Conservation (phyloP, 2,888 invertebrate species). For the Carpatolechia fugitivella region DNA sequence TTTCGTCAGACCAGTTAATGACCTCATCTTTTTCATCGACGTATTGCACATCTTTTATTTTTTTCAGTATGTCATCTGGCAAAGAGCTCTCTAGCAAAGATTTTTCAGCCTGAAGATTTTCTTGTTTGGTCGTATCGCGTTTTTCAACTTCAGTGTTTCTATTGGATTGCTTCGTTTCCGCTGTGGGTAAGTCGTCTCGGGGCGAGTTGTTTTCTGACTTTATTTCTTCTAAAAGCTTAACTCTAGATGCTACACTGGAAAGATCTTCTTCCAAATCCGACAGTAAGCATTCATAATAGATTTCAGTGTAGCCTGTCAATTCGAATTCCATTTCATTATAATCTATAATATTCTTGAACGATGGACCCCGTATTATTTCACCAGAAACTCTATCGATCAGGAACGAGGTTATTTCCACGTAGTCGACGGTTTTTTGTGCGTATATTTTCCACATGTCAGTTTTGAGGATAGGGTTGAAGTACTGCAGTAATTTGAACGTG, state of each 20-base stretch:
- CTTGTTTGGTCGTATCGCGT: constrained; percentile 16
- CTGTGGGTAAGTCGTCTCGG: constrained; percentile 34
- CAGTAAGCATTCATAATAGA: constrained; percentile 60
- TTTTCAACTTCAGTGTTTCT: constrained; percentile 14
- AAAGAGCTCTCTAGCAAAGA: constrained; percentile 34
- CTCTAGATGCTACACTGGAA: constrained; percentile 58
- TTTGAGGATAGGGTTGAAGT: constrained; percentile 62
- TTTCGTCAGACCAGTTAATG: constrained; percentile 52
- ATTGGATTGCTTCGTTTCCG: background rate
- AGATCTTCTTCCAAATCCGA: constrained; percentile 56
- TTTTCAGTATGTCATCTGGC: constrained; percentile 44
- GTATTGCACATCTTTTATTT: constrained; percentile 51
- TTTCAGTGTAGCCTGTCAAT: constrained; percentile 60
- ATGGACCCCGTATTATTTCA: constrained; percentile 60
- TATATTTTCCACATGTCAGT: constrained; percentile 62
- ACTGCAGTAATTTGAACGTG: constrained; percentile 63
- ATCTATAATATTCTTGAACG: constrained; percentile 66
- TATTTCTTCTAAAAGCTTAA: constrained; percentile 54
- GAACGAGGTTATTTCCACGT: constrained; percentile 55
- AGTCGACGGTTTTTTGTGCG: constrained; percentile 47
- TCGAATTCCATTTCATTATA: constrained; percentile 67
- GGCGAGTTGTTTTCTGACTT: constrained; percentile 49
- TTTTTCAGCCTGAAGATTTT: constrained; percentile 27
- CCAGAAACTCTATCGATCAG: constrained; percentile 61
- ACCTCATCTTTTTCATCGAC: constrained; percentile 51